A percentile compares a stretch with the other conserved stretches of the same genome.
phyloP scores from a whole-genome alignment of 53 echinoderm and acorn worm species.

The Crossaster papposus region DNA sequence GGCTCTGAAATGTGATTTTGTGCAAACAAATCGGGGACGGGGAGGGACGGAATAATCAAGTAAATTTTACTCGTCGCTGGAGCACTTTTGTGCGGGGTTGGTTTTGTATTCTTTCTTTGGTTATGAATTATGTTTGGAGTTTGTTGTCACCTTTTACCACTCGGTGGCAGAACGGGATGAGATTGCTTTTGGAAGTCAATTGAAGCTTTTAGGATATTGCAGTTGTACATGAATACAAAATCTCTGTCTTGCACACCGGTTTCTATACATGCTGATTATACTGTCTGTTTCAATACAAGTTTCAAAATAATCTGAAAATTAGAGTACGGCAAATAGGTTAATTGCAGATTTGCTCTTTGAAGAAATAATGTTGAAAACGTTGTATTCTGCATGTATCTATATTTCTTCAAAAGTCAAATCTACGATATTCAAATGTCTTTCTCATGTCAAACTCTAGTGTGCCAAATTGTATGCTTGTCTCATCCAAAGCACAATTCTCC shows the following conservation, averaged over 20 bases:
- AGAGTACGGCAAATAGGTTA: too few relatives aligned
- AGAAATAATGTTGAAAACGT: too few relatives aligned
- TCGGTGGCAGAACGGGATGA: background rate
- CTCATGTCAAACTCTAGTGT: too few relatives aligned
- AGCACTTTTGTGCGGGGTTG: background rate
- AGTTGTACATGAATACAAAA: slow-evolving; percentile 37
- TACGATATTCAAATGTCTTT: too few relatives aligned
- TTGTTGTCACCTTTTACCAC: slow-evolving; percentile 20
- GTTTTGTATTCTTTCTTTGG: background rate
- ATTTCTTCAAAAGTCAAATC: too few relatives aligned
- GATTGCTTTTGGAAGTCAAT: slow-evolving; percentile 48
- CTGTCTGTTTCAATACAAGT: background rate
- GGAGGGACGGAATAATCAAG: background rate
- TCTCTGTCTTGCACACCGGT: background rate
- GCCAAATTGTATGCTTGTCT: too few relatives aligned
- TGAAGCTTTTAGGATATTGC: slow-evolving; percentile 33
- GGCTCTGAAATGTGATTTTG: slow-evolving; percentile 48
- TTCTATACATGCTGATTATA: background rate
- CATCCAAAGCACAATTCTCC: too few relatives aligned
- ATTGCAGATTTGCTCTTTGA: too few relatives aligned
- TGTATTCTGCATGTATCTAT: too few relatives aligned
- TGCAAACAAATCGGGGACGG: slow-evolving; percentile 19
- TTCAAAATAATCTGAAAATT: background rate
- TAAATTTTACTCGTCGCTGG: slow-evolving; percentile 32
- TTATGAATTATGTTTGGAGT: slow-evolving; percentile 39